A percentile compares a stretch with the other conserved stretches of the same genome.
Conservation (phyloP, 2,113 vertebrate species). For the Steatornis caripensis region DNA sequence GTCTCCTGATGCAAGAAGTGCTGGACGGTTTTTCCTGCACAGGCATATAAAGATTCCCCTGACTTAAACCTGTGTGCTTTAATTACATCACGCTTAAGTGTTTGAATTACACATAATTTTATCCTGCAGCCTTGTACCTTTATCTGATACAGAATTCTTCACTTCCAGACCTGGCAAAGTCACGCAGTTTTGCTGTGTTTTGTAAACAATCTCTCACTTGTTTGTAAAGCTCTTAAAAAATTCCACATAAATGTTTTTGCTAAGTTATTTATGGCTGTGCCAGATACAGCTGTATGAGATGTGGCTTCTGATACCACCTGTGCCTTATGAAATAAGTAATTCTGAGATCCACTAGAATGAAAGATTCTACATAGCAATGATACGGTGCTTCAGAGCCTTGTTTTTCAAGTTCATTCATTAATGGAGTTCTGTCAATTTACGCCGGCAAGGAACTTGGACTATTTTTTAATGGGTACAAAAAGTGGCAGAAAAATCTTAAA, state of each 20-base stretch:
- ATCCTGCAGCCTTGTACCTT: not conserved
- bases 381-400: not conserved
- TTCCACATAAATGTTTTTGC: not conserved
- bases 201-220: constrained; percentile 1
- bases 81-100: not conserved
- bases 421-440: not conserved
- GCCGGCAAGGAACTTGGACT: not conserved
- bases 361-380: not conserved
- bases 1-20: not conserved
- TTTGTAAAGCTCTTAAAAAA: constrained; percentile 18
- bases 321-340: not conserved
- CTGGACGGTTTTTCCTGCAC: not conserved
- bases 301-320: not conserved
- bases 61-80: not conserved
- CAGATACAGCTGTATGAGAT: not conserved
- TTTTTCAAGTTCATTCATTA: not conserved
- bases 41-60: not conserved
- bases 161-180: not conserved
- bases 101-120: not conserved
- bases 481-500: not conserved
- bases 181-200: not conserved
- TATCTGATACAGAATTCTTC: not conserved
- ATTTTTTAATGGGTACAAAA: not conserved
- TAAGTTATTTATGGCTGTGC: not conserved
- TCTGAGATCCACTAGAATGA: not conserved